A percentile compares a stretch with the other conserved stretches of the same genome.
These are phyloP conservation scores for Edolisoma coerulescens DNA, from an alignment of 2,113 vertebrate genomes.

Conservation along the genomic window DNA sequence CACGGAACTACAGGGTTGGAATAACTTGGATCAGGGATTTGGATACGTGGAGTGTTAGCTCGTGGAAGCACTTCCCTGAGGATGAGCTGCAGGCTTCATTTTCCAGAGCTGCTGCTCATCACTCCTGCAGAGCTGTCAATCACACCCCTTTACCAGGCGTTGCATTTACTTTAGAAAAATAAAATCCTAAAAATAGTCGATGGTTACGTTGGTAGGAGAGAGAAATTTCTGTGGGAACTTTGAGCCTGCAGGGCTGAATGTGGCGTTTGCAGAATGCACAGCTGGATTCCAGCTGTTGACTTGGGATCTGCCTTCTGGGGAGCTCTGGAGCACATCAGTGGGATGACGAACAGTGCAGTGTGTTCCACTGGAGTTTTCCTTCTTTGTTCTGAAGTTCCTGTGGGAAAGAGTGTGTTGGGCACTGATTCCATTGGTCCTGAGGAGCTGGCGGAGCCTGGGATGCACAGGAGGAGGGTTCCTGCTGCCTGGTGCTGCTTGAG, in stretches of 20 bases:
- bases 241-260: neutral
- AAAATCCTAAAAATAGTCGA: constrained; percentile 32
- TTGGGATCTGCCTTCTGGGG: neutral
- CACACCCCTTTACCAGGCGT: neutral
- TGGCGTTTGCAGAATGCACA: neutral
- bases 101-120: neutral
- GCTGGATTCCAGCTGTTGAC: neutral
- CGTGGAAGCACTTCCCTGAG: neutral
- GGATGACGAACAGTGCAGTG: neutral
- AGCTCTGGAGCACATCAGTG: neutral
- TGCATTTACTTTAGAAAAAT: neutral
- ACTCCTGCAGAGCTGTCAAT: constrained; percentile 19
- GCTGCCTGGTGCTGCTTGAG: neutral
- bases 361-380: neutral
- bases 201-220: neutral
- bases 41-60: fast-evolving
- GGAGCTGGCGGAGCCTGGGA: neutral
- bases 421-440: neutral
- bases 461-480: neutral
- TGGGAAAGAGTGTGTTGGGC: neutral
- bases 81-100: neutral
- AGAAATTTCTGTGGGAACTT: constrained; percentile 1
- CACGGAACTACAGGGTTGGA: neutral
- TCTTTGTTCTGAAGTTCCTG: neutral
- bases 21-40: neutral